Base-by-base conservation (phyloP, 2,797 vertebrate genomes). In the Moxostoma hubbsi region DNA sequence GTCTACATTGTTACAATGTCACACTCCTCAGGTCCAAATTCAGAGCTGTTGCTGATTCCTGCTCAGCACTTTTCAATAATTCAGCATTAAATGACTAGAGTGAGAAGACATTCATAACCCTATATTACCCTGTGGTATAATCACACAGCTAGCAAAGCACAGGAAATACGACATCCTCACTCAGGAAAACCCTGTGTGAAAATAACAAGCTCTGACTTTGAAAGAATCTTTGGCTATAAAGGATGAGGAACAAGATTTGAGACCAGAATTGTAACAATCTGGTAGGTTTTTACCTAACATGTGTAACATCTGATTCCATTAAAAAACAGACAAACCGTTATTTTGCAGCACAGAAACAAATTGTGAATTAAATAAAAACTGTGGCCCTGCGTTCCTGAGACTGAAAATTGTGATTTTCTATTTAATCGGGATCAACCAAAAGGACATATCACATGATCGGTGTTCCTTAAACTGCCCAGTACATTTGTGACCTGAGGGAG, bases 401-500 rank as follows among this genome's bases (percentile, higher is more conserved):
- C 43, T 13, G 11, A 8, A 59, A 72, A 15, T 24, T 8, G 46
- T 7, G 8, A 73, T 73, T 61, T 50, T 57, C 36, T 18, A 43
- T 43, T 18, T 15, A 15, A 1, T 0, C 10, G 36, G 49, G 59
- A 53, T 15, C 49, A 50, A 43, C 7, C 49, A 53, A 63, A 61
- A 73, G 70, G 10, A 46, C 59, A 68, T 61, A 54, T 73, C 58
- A 66, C n/a, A 68, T 13, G 61, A 5, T 67, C 61, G 51, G 75
- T 58, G 36, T 58, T 43, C 69, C 24, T 45, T 47, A 6, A 65
- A 61, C 53, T 12, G n/a, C n/a, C 68, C 43, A 57, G 6, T n/a
- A 46, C 43, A 43, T 68, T 43, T 49, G 16, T 54, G 81, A 78
- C 77, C 75, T 15, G 7, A 36, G 71, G 54, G 65, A 80, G 62